Conservation (phyloP, 2,888 invertebrate genomes). For the Latheticus oryzae region DNA sequence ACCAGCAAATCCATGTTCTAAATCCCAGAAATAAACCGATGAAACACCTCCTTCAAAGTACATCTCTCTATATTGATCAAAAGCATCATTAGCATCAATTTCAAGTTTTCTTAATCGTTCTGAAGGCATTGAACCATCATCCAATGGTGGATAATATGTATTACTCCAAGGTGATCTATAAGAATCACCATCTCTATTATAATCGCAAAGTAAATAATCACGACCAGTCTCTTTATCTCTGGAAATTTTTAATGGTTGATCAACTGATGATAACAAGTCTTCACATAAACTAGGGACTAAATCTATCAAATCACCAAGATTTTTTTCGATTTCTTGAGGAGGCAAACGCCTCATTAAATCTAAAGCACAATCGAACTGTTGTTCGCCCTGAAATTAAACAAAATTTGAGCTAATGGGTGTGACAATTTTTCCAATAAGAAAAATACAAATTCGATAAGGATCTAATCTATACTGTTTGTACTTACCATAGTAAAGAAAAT, state of each 20-base stretch:
- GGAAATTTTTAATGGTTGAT: conserved; percentile 99
- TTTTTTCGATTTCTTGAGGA: conserved; percentile 99
- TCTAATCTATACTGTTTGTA: background rate
- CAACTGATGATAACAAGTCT: conserved; percentile 95
- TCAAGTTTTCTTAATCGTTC: conserved; percentile 95
- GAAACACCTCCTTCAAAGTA: conserved; percentile 99
- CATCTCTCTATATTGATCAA: conserved; percentile 98
- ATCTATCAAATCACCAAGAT: conserved; percentile 97
- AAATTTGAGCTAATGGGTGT: conserved; percentile 27
- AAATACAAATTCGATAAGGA: background rate
- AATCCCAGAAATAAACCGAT: conserved; percentile 99
- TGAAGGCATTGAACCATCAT: conserved; percentile 99
- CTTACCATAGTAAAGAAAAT: conserved; percentile 9
- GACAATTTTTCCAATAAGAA: conserved; percentile 4
- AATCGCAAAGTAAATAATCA: conserved; percentile 98
- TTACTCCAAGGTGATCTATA: conserved; percentile 97
- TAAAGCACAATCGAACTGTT: conserved; percentile 98
- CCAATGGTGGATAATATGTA: conserved; percentile 95
- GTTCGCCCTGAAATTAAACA: conserved; percentile 77
- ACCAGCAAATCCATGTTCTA: conserved; percentile 98
- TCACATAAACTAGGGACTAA: conserved; percentile 96
- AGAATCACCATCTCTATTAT: conserved; percentile 96
- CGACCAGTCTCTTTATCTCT: conserved; percentile 94
- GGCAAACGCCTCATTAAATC: conserved; percentile 99
- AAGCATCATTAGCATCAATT: conserved; percentile 97